Conservation (phyloP, 2,888 invertebrate genomes). For the Netelia fuscicornis region DNA sequence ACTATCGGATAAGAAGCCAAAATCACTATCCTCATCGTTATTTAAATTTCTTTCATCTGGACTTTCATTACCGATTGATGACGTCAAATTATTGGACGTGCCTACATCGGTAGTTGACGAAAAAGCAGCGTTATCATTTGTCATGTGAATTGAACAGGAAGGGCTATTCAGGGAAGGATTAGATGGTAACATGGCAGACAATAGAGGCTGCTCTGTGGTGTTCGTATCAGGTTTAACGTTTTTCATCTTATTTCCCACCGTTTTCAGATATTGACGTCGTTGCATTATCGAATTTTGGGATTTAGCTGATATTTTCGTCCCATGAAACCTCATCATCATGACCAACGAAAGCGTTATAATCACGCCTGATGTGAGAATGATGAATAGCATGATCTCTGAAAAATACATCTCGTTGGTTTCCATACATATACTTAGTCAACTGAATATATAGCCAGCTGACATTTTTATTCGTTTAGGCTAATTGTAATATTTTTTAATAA, state of each 20-base stretch:
- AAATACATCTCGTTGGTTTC: neutral
- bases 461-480: neutral
- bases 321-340: slow-evolving; percentile 23
- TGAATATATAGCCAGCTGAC: slow-evolving; percentile 12
- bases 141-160: slow-evolving; percentile 17
- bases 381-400: slow-evolving; percentile 15
- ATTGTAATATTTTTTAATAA: no score
- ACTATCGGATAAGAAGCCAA: slow-evolving; percentile 3
- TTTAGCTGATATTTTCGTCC: slow-evolving; percentile 12
- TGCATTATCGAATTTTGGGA: slow-evolving; percentile 11
- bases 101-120: slow-evolving; percentile 8
- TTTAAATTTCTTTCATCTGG: slow-evolving; percentile 6
- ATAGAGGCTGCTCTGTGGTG: neutral
- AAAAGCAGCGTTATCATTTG: slow-evolving; percentile 1
- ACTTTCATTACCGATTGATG: neutral
- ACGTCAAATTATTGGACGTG: neutral
- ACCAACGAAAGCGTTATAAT: slow-evolving; percentile 12
- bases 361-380: slow-evolving; percentile 14
- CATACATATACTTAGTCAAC: neutral
- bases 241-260: neutral
- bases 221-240: slow-evolving; percentile 1
- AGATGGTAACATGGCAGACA: neutral
- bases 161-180: slow-evolving; percentile 28
- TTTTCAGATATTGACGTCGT: slow-evolving; percentile 8
- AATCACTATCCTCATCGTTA: slow-evolving; percentile 18